These are phyloP conservation scores for Polyommatus iphigenia DNA, from an alignment of 2,888 invertebrate genomes.

Conservation along the genomic window DNA sequence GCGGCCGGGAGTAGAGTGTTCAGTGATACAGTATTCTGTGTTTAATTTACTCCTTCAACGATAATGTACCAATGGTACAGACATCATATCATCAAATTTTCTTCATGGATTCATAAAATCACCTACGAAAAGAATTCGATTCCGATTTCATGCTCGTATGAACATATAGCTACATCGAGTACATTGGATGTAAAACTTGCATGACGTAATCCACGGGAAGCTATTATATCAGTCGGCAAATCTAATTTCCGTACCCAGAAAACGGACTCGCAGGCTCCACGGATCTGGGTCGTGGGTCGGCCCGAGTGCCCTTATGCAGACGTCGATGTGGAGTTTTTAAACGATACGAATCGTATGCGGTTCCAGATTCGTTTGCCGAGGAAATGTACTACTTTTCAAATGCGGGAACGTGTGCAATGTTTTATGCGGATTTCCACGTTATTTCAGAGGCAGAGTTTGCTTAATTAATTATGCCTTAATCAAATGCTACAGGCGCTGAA, in stretches of 20 bases:
- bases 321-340: slow-evolving; percentile 31
- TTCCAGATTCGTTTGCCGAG: slow-evolving; percentile 18
- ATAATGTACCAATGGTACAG: no score
- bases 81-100: not conserved
- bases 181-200: slow-evolving; percentile 16
- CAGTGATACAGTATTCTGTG: no score
- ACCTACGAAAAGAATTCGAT: not conserved
- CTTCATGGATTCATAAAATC: not conserved
- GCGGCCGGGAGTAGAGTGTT: no score
- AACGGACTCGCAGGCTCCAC: slow-evolving; percentile 53
- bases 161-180: not conserved
- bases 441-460: slow-evolving; percentile 9
- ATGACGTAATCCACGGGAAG: slow-evolving; percentile 63
- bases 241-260: slow-evolving; percentile 74
- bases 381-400: slow-evolving; percentile 7
- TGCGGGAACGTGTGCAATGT: slow-evolving; percentile 14
- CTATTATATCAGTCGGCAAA: slow-evolving; percentile 74
- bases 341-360: slow-evolving; percentile 26
- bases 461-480: not conserved
- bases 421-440: slow-evolving; percentile 13
- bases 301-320: slow-evolving; percentile 38
- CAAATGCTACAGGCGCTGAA: not conserved
- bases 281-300: slow-evolving; percentile 58
- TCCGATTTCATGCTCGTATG: not conserved
- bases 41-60: no score